phyloP scores from a whole-genome alignment of 23 tunicate genomes.

The Styela plicata region DNA sequence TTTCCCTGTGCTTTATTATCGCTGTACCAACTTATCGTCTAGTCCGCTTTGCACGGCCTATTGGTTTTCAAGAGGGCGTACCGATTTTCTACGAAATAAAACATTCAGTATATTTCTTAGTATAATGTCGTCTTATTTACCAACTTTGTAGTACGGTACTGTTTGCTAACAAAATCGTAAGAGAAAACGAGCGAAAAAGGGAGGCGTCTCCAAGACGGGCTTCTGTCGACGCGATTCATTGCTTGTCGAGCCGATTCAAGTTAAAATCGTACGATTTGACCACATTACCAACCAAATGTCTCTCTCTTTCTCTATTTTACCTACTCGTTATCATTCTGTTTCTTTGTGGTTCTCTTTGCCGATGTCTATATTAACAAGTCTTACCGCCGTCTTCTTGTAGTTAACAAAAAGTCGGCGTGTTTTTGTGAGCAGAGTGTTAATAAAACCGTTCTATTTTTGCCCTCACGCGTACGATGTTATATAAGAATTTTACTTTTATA shows the following conservation, averaged over 20 bases:
- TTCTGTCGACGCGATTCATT: not conserved
- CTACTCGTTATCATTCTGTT: no score
- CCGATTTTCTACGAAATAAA: not conserved
- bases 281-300: no score
- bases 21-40: not conserved
- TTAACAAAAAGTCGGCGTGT: not conserved
- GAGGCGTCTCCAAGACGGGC: not conserved
- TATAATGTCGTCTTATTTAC: not conserved
- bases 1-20: no score
- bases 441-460: not conserved
- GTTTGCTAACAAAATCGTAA: not conserved
- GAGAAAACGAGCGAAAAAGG: not conserved
- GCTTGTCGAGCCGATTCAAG: not conserved
- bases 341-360: no score
- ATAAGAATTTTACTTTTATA: no score
- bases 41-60: not conserved
- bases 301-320: no score
- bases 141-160: not conserved
- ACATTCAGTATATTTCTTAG: not conserved
- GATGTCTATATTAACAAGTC: no score
- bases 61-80: not conserved
- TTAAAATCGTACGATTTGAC: no score
- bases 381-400: no score
- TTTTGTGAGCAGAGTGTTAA: not conserved
- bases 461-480: not conserved